phyloP scores from a whole-genome alignment of 2,113 vertebrate species.

The Nerophis ophidion region DNA sequence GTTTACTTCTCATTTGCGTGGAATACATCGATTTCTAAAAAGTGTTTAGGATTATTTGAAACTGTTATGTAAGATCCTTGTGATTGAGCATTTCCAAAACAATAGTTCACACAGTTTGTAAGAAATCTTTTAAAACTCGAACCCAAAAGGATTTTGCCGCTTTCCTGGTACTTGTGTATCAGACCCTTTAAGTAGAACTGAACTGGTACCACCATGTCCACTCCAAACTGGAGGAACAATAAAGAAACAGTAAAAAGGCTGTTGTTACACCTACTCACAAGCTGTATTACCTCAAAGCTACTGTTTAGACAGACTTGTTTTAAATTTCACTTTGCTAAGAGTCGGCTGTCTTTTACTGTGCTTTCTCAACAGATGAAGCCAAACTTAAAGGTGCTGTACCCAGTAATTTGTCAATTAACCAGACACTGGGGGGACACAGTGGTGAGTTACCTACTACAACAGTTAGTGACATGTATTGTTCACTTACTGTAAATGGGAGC shows the following conservation, averaged over 20 bases:
- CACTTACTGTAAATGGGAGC: too few species aligned
- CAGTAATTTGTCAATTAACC: slow-evolving; percentile 94
- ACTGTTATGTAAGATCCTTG: slow-evolving; percentile 22
- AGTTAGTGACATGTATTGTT: too few species aligned
- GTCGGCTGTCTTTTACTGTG: neutral
- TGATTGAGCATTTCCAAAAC: slow-evolving; percentile 40
- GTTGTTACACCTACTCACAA: neutral
- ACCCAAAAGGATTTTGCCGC: slow-evolving; percentile 23
- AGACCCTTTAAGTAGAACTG: slow-evolving; percentile 15
- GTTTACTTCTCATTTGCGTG: neutral
- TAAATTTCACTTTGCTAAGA: neutral
- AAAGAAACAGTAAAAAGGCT: neutral
- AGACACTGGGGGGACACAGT: slow-evolving; percentile 90
- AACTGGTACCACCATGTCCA: slow-evolving; percentile 10
- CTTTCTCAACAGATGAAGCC: slow-evolving; percentile 77
- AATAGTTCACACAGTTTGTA: slow-evolving; percentile 6
- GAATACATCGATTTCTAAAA: neutral
- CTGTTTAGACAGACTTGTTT: neutral
- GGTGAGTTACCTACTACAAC: slow-evolving; percentile 69
- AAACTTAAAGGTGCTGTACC: slow-evolving; percentile 90
- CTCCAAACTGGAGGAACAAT: neutral
- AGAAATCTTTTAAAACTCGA: slow-evolving; percentile 57
- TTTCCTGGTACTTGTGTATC: slow-evolving; percentile 10
- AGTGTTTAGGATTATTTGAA: neutral
- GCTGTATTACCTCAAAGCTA: neutral